Percentiles rank a stretch among this genome's conserved stretches.
These are phyloP conservation scores for Cataglyphis rosenhaueri DNA, from an alignment of 2,888 invertebrate species.

Conservation along the genomic window DNA sequence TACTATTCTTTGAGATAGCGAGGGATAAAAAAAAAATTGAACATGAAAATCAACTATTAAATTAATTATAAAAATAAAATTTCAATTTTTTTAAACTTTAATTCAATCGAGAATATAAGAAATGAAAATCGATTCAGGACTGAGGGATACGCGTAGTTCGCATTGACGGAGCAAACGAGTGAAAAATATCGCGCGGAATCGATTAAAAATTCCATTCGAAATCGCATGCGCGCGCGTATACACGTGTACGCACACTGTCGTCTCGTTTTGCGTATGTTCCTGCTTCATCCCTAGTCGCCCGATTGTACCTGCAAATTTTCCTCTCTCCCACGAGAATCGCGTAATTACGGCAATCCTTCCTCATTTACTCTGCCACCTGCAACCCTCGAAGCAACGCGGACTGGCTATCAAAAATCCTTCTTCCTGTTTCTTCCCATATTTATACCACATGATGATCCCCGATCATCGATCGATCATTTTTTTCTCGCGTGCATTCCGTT, in stretches of 20 bases:
- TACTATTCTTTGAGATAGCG: neutral
- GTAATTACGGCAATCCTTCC: slow-evolving; percentile 59
- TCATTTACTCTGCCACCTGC: slow-evolving; percentile 54
- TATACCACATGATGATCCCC: neutral
- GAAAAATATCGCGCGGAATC: slow-evolving; percentile 48
- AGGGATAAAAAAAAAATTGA: neutral
- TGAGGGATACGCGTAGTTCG: slow-evolving; percentile 11
- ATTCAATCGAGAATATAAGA: neutral
- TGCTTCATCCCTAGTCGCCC: neutral
- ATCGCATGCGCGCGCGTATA: slow-evolving; percentile 15
- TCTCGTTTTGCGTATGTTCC: slow-evolving; percentile 13
- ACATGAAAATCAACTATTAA: neutral
- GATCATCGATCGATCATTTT: slow-evolving; percentile 2
- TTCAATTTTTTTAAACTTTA: neutral
- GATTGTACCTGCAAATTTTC: slow-evolving; percentile 39
- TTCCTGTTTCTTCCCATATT: slow-evolving; percentile 6
- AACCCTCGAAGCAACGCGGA: slow-evolving; percentile 47
- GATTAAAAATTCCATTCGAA: slow-evolving; percentile 65
- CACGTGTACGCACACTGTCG: slow-evolving; percentile 5
- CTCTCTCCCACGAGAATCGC: slow-evolving; percentile 60
- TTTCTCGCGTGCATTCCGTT: neutral
- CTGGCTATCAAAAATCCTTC: slow-evolving; percentile 14
- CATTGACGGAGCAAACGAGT: slow-evolving; percentile 20
- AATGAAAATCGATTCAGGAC: slow-evolving; percentile 8
- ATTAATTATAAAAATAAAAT: neutral